phyloP scores from a whole-genome alignment of 2,113 vertebrate genomes.

The Probosciger aterrimus region DNA sequence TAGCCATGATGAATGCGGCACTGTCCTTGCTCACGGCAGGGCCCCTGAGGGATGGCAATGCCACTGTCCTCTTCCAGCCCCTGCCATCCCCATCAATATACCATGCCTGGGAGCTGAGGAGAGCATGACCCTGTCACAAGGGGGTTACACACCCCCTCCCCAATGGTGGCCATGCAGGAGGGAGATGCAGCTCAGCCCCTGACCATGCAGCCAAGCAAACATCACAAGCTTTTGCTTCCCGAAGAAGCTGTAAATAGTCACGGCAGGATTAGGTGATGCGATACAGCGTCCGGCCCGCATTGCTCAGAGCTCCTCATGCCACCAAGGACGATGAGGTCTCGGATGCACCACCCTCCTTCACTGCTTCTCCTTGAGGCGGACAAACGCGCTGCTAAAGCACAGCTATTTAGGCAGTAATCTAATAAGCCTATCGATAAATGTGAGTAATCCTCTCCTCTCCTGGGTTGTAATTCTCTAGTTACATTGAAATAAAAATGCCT shows the following conservation, averaged over 20 bases:
- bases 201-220: not conserved
- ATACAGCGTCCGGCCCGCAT: not conserved
- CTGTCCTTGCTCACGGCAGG: not conserved
- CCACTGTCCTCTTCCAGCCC: fast-evolving
- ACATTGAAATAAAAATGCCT: slow-evolving; percentile 66
- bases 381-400: not conserved
- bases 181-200: not conserved
- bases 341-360: not conserved
- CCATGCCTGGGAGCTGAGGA: not conserved
- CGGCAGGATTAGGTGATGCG: not conserved
- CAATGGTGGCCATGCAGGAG: fast-evolving
- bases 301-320: not conserved
- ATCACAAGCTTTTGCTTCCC: not conserved
- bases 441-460: slow-evolving; percentile 51
- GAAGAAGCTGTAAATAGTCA: slow-evolving; percentile 24
- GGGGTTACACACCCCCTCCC: not conserved
- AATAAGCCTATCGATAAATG: slow-evolving; percentile 54
- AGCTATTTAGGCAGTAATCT: slow-evolving; percentile 41
- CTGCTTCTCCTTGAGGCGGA: slow-evolving; percentile 37
- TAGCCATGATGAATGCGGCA: not conserved
- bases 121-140: not conserved
- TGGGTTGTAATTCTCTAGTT: slow-evolving; percentile 41
- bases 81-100: fast-evolving
- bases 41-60: fast-evolving
- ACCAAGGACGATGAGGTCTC: slow-evolving; percentile 16